These are phyloP conservation scores for Chiloscyllium plagiosum DNA, from an alignment of 2,113 vertebrate genomes.

Conservation along the genomic window DNA sequence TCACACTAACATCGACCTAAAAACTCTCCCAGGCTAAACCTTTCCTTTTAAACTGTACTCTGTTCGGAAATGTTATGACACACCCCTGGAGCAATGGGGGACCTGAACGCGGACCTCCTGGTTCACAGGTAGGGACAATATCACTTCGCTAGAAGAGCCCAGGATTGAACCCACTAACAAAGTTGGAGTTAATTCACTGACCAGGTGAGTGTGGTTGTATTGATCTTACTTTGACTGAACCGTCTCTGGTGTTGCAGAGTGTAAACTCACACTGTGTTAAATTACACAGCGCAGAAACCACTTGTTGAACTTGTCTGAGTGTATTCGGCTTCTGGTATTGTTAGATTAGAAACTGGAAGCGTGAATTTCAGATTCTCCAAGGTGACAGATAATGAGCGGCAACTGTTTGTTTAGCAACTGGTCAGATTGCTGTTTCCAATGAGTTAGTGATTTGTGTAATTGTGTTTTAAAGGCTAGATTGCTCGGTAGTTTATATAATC, in stretches of 20 bases:
- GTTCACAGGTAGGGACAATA: too few relatives aligned
- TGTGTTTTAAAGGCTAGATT: background rate
- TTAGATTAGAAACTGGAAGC: background rate
- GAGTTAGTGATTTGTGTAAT: background rate
- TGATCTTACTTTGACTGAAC: background rate
- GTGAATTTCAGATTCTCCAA: slow-evolving; percentile 11
- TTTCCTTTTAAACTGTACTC: too few relatives aligned
- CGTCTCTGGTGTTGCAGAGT: background rate
- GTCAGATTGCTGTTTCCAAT: background rate
- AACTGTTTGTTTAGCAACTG: background rate
- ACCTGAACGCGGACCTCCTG: too few relatives aligned
- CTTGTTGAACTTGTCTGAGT: background rate
- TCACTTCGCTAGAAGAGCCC: too few relatives aligned
- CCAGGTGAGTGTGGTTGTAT: background rate
- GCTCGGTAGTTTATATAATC: background rate
- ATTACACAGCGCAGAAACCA: background rate
- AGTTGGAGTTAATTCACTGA: background rate
- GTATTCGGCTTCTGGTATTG: background rate
- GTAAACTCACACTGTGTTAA: background rate
- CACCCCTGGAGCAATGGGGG: too few relatives aligned
- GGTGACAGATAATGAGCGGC: background rate
- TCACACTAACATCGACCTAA: background rate
- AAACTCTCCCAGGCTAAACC: too few relatives aligned
- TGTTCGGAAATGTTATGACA: too few relatives aligned
- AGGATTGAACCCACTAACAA: too few relatives aligned